phyloP scores from a whole-genome alignment of 2,888 invertebrate genomes.

The Cephus nigrinus region DNA sequence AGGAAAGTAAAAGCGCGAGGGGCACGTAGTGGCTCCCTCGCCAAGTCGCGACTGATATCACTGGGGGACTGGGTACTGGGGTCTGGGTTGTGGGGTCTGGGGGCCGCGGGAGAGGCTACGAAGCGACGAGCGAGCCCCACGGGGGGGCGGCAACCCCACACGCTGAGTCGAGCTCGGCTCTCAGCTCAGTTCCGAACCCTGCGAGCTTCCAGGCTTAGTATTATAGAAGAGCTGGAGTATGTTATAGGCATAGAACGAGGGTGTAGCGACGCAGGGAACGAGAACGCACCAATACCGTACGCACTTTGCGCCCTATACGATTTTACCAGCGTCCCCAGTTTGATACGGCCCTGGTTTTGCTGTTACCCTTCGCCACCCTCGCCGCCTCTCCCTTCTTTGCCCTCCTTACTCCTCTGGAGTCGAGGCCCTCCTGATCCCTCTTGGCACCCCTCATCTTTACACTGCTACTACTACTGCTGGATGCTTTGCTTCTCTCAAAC shows the following conservation, averaged over 20 bases:
- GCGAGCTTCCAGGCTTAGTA: slow-evolving; percentile 9
- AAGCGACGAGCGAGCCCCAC: slow-evolving; percentile 54
- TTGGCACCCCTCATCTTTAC: background rate
- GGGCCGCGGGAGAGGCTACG: slow-evolving; percentile 43
- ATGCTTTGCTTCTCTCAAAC: background rate
- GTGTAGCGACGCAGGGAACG: background rate
- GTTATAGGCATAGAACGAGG: background rate
- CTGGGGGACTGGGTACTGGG: slow-evolving; percentile 46
- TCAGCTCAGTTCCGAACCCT: slow-evolving; percentile 14
- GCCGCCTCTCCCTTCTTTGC: slow-evolving; percentile 22
- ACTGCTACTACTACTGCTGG: background rate
- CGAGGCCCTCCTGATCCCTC: background rate
- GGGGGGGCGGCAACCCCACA: slow-evolving; percentile 58
- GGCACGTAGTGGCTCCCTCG: slow-evolving; percentile 57
- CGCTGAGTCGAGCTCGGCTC: slow-evolving; percentile 29
- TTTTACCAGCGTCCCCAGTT: background rate
- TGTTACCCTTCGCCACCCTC: slow-evolving; percentile 4
- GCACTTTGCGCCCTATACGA: slow-evolving; percentile 4
- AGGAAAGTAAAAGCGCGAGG: slow-evolving; percentile 28
- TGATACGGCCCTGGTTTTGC: background rate
- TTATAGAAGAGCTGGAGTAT: background rate
- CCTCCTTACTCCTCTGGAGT: slow-evolving; percentile 24
- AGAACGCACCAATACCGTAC: background rate
- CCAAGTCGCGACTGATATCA: slow-evolving; percentile 62
- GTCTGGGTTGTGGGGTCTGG: slow-evolving; percentile 44